A percentile compares a stretch with the other conserved stretches of the same genome.
Evolutionary conservation across 37 sponge, comb jelly and placozoan species (phyloP).

Genomic region (Eunapius fragilis): DNA sequence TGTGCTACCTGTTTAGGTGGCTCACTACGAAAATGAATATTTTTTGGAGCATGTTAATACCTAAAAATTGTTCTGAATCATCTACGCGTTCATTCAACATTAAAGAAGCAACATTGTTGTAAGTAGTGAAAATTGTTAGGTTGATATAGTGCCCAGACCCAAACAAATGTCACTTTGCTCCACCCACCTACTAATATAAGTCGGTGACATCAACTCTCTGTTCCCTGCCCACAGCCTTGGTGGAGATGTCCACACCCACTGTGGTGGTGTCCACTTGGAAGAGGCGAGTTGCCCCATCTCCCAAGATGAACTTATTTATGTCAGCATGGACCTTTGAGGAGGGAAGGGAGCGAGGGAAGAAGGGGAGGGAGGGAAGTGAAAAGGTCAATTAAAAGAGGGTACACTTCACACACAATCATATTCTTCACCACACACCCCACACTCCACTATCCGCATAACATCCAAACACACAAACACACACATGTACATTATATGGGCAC

Average conservation of each 20-base stretch:
- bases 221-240: constrained; percentile 75
- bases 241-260: constrained; percentile 81
- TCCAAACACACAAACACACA: no score
- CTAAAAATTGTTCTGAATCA: no score
- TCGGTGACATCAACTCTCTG: constrained; percentile 84
- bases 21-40: no score
- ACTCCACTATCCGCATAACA: no score
- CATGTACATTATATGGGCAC: no score
- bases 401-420: not conserved
- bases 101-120: no score
- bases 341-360: not conserved
- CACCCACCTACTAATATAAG: not conserved
- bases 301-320: constrained; percentile 47
- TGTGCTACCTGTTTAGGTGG: no score
- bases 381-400: not conserved
- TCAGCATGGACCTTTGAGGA: constrained; percentile 86
- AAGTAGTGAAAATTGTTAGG: no score
- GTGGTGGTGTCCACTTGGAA: constrained; percentile 34
- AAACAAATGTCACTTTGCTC: not conserved
- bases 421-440: no score
- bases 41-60: no score
- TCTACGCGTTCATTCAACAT: no score
- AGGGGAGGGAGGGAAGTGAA: not conserved
- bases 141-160: not conserved
- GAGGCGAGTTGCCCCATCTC: constrained; percentile 42